Base-by-base conservation (phyloP, 2,888 invertebrate genomes). In the Drosophila diplacantha region DNA sequence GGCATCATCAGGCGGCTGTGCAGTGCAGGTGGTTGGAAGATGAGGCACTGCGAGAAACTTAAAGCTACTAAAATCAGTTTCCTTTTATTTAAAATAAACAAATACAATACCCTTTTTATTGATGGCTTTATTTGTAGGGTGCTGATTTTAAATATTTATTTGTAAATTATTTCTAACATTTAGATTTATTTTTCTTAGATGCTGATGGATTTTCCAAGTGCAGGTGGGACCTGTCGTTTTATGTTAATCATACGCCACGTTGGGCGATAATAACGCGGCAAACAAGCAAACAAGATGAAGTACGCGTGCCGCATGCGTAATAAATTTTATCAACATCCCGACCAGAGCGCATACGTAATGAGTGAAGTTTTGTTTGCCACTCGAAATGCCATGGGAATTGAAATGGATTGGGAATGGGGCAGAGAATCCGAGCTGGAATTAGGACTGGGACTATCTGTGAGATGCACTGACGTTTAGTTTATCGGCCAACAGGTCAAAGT, bases 221-320 rank as follows among this genome's bases (percentile, higher is more conserved):
- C 50, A 39, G 63, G 41, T 43, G 43, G 35, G 18, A 11, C 69
- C 65, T 82, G 81, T 69, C 81, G 77, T 81, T 81, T 82, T 83
- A 80, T 80, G 80, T 77, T 84, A 84, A 80, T 80, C 80, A 84
- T 81, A 80, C 78, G 83, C 83, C 81, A 84, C 81, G 81, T 80
- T 81, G 83, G 69, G 65, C 78, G 80, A 84, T 80, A 80, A 80
- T 83, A 83, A 83, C 58, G 81, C 79, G 75, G 71, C 84, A 84
- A 78, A 80, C 81, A 80, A 77, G 80, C 77, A 84, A 80, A 80
- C 84, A 84, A 80, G 81, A 78, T 83, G 81, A 84, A 81, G 83
- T 71, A 80, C 80, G 80, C 83, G 84, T 69, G 68, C 71, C 71
- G 80, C 80, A 80, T 80, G 78, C 78, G 71, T 83, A 80, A 80